Conservation (phyloP, 1,140 invertebrate species). For the Chlorops oryzae region DNA sequence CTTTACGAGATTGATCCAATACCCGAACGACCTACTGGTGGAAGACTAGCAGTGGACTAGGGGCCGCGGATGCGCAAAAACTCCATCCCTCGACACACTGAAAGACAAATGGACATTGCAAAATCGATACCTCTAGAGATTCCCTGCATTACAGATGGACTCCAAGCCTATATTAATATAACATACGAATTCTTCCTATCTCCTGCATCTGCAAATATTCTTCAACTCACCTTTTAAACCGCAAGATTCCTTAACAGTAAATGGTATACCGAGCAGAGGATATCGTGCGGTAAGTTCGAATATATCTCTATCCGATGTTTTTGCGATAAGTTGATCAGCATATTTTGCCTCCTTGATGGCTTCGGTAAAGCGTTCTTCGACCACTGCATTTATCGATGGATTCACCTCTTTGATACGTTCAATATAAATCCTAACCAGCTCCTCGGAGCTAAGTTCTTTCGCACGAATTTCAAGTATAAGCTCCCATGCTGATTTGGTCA, state of each 20-base stretch:
- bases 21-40: too few species aligned
- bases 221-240: slow-evolving; percentile 63
- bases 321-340: slow-evolving; percentile 51
- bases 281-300: slow-evolving; percentile 52
- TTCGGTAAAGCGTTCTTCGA: slow-evolving; percentile 62
- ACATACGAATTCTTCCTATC: too few species aligned
- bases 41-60: too few species aligned
- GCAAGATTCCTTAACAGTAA: slow-evolving; percentile 70
- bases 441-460: slow-evolving; percentile 53
- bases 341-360: slow-evolving; percentile 63
- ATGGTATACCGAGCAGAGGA: slow-evolving; percentile 71
- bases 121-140: too few species aligned
- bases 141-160: too few species aligned
- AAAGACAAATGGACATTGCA: too few species aligned
- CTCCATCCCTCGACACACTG: too few species aligned
- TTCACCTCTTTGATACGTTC: slow-evolving; percentile 65
- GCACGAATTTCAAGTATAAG: slow-evolving; percentile 26
- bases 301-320: slow-evolving; percentile 34
- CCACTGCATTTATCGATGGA: slow-evolving; percentile 64
- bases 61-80: too few species aligned
- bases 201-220: too few species aligned
- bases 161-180: too few species aligned
- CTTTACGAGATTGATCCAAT: too few species aligned
- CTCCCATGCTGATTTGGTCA: slow-evolving; percentile 29
- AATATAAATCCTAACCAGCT: slow-evolving; percentile 62